Evolutionary conservation across 2,888 invertebrate species (phyloP), one percentile per base, ranked within the genome.

Genomic region (Cephus pygmeus): DNA sequence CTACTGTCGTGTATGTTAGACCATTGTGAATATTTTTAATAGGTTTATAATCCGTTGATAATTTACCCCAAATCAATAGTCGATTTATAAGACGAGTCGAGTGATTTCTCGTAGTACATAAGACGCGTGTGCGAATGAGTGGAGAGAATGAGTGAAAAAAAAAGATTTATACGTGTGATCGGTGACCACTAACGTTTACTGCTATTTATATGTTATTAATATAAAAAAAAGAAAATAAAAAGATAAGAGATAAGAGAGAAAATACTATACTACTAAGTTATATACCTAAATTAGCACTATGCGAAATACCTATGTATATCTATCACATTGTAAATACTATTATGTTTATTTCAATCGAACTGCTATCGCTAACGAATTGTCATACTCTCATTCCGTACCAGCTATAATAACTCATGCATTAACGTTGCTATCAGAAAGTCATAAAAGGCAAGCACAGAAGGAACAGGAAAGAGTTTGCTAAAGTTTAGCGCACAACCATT

Each of bases 1-100:
- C 81, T 86, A 85, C 87, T 84, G 86, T 84, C 84, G 86, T 90
- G 86, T 87, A 88, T 81, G 89, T 89, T 90, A 90, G 90, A 88
- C 86, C 82, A 89, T 86, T 90, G 88, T 90, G 88, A 89, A 89
- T 89, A 90, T 88, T 90, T 90, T 87, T 88, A 88, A 90, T 89
- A 90, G 89, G 83, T 90, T 89, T 90, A 90, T 87, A 86, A 90
- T 86, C 79, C 83, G 89, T 90, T 90, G 85, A 83, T 82, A 82
- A 82, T 80, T 79, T 84, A 85, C 79, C 85, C 85, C 84, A 84
- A 78, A 82, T 86, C 84, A 84, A 83, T 82, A 81, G 82, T 87
- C 87, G 81, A 87, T 85, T 88, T 85, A 76, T 82, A 77, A 76
- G 74, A 40, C 79, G 80, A 75, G 76, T 15, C 30, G 75, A 34